These are phyloP conservation scores for Diarsia mendica DNA, from an alignment of 2,888 invertebrate genomes.

Conservation along the genomic window DNA sequence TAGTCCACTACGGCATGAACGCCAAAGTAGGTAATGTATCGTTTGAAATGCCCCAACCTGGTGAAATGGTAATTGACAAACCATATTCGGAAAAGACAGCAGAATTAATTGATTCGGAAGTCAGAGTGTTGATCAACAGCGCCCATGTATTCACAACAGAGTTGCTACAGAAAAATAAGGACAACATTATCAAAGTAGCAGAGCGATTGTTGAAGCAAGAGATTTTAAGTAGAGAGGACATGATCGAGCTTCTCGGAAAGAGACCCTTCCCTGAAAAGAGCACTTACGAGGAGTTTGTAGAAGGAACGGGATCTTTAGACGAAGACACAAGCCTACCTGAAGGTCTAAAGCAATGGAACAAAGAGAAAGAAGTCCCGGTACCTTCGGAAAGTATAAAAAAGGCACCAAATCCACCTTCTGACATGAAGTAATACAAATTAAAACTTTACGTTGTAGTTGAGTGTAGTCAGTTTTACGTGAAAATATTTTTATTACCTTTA, in stretches of 20 bases:
- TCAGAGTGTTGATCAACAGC: conserved; percentile 85
- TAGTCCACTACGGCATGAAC: conserved; percentile 99
- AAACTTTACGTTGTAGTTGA: conserved; percentile 71
- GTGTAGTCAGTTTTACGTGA: conserved; percentile 82
- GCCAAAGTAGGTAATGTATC: conserved; percentile 98
- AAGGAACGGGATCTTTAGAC: conserved; percentile 99
- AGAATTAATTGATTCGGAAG: conserved; percentile 98
- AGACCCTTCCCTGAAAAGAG: conserved; percentile 99
- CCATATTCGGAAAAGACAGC: conserved; percentile 99
- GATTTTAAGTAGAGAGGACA: conserved; percentile 98
- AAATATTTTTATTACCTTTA: conserved; percentile 84
- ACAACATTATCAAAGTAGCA: conserved; percentile 96
- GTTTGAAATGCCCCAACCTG: conserved; percentile 97
- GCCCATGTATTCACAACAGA: conserved; percentile 96
- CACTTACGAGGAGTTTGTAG: conserved; percentile 99
- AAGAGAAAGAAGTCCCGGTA: conserved; percentile 86
- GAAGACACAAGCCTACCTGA: conserved; percentile 98
- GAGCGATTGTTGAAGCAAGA: conserved; percentile 98
- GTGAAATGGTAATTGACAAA: conserved; percentile 98
- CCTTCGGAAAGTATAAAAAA: conserved; percentile 77
- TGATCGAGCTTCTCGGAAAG: conserved; percentile 98
- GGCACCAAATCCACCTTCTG: not conserved
- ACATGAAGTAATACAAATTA: conserved; percentile 79
- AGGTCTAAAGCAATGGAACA: conserved; percentile 99
- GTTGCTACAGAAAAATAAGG: conserved; percentile 95